Base-by-base conservation (phyloP, 2,113 vertebrate species). In the Athene noctua region DNA sequence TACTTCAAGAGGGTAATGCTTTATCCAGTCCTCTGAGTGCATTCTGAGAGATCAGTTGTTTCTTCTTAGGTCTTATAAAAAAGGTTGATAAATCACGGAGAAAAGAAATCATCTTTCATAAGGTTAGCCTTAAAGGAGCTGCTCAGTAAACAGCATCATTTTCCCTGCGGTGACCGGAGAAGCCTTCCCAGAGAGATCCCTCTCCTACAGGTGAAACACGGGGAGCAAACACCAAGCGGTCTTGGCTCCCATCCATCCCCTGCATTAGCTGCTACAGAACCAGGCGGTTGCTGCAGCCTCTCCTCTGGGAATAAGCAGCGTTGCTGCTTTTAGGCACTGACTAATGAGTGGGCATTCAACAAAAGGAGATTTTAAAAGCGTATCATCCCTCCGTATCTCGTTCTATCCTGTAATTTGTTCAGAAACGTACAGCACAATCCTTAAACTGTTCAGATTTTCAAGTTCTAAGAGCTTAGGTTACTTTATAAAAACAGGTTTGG, bases 281-380 rank as follows among this genome's bases (percentile, higher is more conserved):
- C 4, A 11, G 16, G 58, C 68, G 85, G 36, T 4, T 55, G 34
- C 91, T 44, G 66, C 88, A 78, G 36, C 47, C 57, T 23, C 26
- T 71, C 20, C 49, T 32, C 40, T 42, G 19, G 12, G 66, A 63
- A 52, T 46, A 51, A 94, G 87, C 81, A 92, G 84, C 8, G 1
- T 46, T 9, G 7, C 94, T 97, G 93, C 94, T 98, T 97, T 97
- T 90, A 97, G 96, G 79, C 82, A n/a, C 96, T 95, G 93, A 95
- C 70, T 89, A 77, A 94, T 46, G 40, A 58, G 3, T 8, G 87
- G 62, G 42, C 80, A 97, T 95, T 95, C 94, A 92, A 88, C 20
- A 46, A 38, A 88, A 51, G 38, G 5, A 26, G 59, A 9, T 68
- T 68, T n/a, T 52, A 18, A 25, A 68, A 72, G 46, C 14, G 63